A percentile compares a stretch with the other conserved stretches of the same genome.
Evolutionary conservation across 1,140 invertebrate species (phyloP).

Genomic region (Drosophila punjabiensis): DNA sequence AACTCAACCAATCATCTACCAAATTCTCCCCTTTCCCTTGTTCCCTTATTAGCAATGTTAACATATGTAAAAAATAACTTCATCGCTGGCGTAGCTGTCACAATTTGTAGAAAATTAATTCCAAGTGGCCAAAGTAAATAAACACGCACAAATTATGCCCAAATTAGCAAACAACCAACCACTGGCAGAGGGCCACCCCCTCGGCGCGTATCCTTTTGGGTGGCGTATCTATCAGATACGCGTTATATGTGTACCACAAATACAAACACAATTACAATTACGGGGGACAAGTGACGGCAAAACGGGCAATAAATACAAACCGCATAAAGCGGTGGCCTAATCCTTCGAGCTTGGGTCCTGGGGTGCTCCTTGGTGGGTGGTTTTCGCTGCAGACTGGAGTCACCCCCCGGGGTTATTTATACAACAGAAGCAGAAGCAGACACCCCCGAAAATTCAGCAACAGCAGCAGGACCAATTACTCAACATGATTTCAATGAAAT

Average conservation of each 20-base stretch:
- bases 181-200: constrained; percentile 53
- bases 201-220: neutral
- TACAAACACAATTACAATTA: constrained; percentile 72
- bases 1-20: neutral
- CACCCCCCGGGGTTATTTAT: constrained; percentile 75
- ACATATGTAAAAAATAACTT: constrained; percentile 74
- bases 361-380: constrained; percentile 4
- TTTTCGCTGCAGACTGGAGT: constrained; percentile 25
- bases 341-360: constrained; percentile 42
- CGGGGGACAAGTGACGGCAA: constrained; percentile 54
- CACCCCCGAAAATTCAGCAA: constrained; percentile 51
- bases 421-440: constrained; percentile 10
- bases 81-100: constrained; percentile 50
- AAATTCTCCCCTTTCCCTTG: neutral
- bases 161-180: constrained; percentile 83
- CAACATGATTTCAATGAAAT: constrained; percentile 85
- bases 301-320: constrained; percentile 84
- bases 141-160: constrained; percentile 84
- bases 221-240: constrained; percentile 75
- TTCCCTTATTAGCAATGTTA: constrained; percentile 53
- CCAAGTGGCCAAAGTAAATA: constrained; percentile 73
- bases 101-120: constrained; percentile 74
- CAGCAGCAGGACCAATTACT: constrained; percentile 77
- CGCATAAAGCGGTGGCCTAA: constrained; percentile 82
- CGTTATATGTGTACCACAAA: constrained; percentile 76